phyloP scores from a whole-genome alignment of 1,140 invertebrate species.

The Dermatophagoides farinae region DNA sequence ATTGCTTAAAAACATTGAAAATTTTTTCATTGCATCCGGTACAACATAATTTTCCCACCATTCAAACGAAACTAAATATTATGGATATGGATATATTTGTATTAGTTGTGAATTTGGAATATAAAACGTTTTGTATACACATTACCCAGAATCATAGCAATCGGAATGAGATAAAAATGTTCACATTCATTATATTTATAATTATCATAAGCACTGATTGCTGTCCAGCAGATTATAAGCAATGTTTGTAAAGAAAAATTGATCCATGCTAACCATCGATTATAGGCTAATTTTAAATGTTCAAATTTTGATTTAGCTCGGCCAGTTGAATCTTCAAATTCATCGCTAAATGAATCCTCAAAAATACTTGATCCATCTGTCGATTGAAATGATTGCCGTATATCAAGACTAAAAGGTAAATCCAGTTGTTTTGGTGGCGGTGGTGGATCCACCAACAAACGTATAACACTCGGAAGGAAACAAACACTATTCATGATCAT shows the following conservation, averaged over 20 bases:
- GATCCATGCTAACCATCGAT: not conserved
- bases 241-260: constrained; percentile 20
- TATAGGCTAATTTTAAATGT: not conserved
- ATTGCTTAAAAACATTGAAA: constrained; percentile 46
- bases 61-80: constrained; percentile 63
- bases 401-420: not conserved
- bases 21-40: constrained; percentile 27
- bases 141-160: constrained; percentile 49
- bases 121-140: too few species aligned
- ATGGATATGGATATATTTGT: constrained; percentile 44
- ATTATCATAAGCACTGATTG: constrained; percentile 23
- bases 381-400: too few species aligned
- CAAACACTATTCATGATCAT: constrained; percentile 26
- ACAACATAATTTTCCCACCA: constrained; percentile 93
- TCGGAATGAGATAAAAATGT: constrained; percentile 34
- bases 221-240: constrained; percentile 28
- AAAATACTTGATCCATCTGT: too few species aligned
- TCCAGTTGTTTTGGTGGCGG: not conserved
- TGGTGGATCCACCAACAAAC: constrained; percentile 16
- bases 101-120: too few species aligned
- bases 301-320: too few species aligned
- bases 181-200: constrained; percentile 47
- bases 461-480: constrained; percentile 24
- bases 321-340: too few species aligned
- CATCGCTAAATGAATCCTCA: too few species aligned